Conservation (phyloP, 2,888 invertebrate genomes). For the Plutella xylostella region DNA sequence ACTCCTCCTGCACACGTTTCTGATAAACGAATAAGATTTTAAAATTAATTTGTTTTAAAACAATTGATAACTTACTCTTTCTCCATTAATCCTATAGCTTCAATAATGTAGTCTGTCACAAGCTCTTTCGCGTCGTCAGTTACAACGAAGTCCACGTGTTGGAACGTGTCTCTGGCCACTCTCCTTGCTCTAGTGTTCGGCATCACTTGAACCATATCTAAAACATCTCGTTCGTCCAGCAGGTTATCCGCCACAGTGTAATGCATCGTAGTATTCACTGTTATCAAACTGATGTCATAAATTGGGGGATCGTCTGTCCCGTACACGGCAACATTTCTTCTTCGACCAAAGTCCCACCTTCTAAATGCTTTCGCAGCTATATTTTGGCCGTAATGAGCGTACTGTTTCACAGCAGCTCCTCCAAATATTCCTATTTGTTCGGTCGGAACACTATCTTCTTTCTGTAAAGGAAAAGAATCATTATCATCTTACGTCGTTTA, state of each 20-base stretch:
- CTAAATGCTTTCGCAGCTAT: conserved; percentile 37
- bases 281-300: conserved; percentile 35
- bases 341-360: conserved; percentile 36
- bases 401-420: conserved; percentile 42
- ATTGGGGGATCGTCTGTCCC: conserved; percentile 29
- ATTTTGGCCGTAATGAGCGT: conserved; percentile 49
- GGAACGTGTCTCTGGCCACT: conserved; percentile 33
- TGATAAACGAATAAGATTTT: too few relatives aligned
- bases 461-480: too few relatives aligned
- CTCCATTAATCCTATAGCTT: conserved; percentile 19
- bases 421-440: too few relatives aligned
- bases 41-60: too few relatives aligned
- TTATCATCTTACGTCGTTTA: too few relatives aligned
- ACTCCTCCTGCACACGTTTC: too few relatives aligned
- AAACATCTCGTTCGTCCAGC: conserved; percentile 36
- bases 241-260: conserved; percentile 35
- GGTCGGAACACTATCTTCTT: too few relatives aligned
- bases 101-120: conserved; percentile 37
- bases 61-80: conserved; percentile 9
- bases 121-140: conserved; percentile 36
- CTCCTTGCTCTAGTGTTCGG: conserved; percentile 32
- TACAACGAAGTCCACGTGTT: conserved; percentile 33
- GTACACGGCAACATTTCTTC: conserved; percentile 28
- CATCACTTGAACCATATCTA: conserved; percentile 37
- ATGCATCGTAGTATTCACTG: conserved; percentile 35